phyloP scores from a whole-genome alignment of 1,140 invertebrate genomes.

The Callitettix versicolor region DNA sequence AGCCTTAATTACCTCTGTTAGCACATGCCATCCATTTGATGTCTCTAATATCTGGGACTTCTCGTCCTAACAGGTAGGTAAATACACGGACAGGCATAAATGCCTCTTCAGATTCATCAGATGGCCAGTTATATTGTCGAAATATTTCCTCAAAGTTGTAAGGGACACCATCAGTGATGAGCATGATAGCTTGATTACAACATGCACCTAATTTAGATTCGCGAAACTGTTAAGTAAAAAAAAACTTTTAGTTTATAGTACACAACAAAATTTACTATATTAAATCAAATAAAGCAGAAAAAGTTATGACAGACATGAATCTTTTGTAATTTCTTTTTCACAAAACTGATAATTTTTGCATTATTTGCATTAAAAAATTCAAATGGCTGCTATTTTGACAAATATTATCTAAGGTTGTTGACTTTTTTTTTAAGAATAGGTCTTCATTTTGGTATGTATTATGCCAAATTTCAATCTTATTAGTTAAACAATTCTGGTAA shows the following conservation, averaged over 20 bases:
- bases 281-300: too few species aligned
- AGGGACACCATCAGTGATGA: constrained; percentile 95
- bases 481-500: too few species aligned
- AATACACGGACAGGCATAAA: constrained; percentile 84
- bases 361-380: too few species aligned
- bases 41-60: constrained; percentile 67
- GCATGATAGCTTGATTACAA: constrained; percentile 93
- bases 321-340: too few species aligned
- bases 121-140: constrained; percentile 71
- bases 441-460: too few species aligned
- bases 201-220: constrained; percentile 34
- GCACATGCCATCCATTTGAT: constrained; percentile 96
- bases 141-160: constrained; percentile 89
- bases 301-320: too few species aligned
- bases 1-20: constrained; percentile 56
- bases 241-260: neutral
- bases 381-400: too few species aligned
- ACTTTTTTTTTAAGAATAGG: too few species aligned
- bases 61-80: constrained; percentile 92
- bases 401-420: too few species aligned
- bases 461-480: too few species aligned
- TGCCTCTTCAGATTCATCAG: constrained; percentile 35
- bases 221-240: constrained; percentile 26
- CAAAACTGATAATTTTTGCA: too few species aligned
- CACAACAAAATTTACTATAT: too few species aligned